These are phyloP conservation scores for Hydropotes inermis DNA, from an alignment of 2,113 vertebrate genomes.

Conservation along the genomic window DNA sequence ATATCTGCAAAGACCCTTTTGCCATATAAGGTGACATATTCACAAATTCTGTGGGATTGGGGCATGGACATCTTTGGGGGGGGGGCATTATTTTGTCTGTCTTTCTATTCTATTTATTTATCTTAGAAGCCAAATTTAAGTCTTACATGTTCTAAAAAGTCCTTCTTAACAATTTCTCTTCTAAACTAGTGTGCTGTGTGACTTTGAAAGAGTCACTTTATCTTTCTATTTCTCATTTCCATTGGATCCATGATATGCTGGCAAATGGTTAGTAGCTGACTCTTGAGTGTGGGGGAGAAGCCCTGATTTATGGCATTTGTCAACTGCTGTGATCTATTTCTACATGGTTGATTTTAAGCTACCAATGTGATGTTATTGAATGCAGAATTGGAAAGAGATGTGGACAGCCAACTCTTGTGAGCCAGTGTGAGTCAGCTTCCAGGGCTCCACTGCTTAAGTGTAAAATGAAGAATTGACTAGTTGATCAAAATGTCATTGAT, in stretches of 20 bases:
- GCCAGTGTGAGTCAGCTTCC: not conserved
- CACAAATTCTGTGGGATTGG: not conserved
- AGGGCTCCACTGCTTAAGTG: rapidly evolving
- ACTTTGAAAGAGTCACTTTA: not conserved
- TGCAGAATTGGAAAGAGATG: not conserved
- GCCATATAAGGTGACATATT: not conserved
- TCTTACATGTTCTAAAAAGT: not conserved
- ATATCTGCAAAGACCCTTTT: not conserved
- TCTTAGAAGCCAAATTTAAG: not conserved
- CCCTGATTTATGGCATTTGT: not conserved
- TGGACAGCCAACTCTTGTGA: rapidly evolving
- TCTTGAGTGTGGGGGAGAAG: not conserved
- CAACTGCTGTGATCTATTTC: not conserved
- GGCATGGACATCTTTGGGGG: not conserved
- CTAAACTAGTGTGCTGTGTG: not conserved
- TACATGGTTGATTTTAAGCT: not conserved
- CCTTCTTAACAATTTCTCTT: not conserved
- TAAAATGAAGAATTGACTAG: not conserved
- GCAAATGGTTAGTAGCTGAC: not conserved
- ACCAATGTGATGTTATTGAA: rapidly evolving
- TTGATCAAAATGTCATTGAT: not conserved
- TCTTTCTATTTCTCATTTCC: not conserved
- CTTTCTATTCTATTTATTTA: not conserved
- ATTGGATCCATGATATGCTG: not conserved
- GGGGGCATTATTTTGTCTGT: not conserved